Evolutionary conservation across 2,113 vertebrate species (phyloP).

Genomic region (Blennius ocellaris): DNA sequence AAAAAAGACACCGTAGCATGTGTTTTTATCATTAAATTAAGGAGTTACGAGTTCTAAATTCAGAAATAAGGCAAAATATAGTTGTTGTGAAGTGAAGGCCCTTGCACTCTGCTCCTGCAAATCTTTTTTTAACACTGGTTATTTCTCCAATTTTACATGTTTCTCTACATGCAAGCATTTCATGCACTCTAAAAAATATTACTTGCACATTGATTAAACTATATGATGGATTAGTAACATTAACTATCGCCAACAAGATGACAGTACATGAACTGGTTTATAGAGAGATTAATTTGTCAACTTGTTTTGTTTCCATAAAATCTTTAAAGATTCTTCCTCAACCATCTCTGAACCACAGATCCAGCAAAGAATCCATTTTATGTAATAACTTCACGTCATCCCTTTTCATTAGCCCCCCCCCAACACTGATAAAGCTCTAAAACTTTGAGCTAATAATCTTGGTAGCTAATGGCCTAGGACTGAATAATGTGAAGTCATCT

Average conservation of each 20-base stretch:
- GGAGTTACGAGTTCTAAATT: background rate
- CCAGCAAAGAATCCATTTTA: constrained; percentile 17
- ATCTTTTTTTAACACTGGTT: no score
- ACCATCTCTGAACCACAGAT: constrained; percentile 35
- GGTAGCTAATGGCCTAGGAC: constrained; percentile 47
- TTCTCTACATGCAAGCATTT: background rate
- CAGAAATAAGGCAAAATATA: background rate
- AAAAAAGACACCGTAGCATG: background rate
- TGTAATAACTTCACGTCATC: constrained; percentile 40
- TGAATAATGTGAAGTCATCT: constrained; percentile 55
- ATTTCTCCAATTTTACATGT: no score
- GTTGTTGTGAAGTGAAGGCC: no score
- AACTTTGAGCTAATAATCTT: constrained; percentile 50
- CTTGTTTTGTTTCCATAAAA: constrained; percentile 29
- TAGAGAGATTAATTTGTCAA: constrained; percentile 4
- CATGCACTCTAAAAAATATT: background rate
- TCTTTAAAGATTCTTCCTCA: constrained; percentile 6
- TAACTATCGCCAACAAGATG: constrained; percentile 8
- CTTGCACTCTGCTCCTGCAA: no score
- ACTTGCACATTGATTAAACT: background rate
- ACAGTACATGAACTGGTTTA: background rate
- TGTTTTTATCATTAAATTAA: constrained; percentile 22
- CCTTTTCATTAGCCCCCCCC: constrained; percentile 44
- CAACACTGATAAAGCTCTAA: constrained; percentile 42
- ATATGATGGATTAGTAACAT: background rate